Evolutionary conservation across 2,888 invertebrate species (phyloP).

Genomic region (Cantharis lateralis): DNA sequence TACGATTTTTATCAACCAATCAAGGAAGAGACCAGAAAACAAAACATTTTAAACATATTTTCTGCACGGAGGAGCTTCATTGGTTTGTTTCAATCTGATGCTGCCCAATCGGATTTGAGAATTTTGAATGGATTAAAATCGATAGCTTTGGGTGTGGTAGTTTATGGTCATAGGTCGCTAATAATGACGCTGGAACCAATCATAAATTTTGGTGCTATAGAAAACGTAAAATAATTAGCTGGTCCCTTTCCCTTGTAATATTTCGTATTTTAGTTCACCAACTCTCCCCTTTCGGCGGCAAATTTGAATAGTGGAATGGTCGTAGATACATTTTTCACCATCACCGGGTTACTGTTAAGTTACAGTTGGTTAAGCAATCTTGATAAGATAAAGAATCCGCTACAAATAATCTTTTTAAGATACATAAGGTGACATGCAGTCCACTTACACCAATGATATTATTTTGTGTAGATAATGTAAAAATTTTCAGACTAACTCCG

Average conservation of each 20-base stretch:
- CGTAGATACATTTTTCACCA: background rate
- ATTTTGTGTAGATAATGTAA: no score
- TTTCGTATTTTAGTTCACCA: no score
- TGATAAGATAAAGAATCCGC: background rate
- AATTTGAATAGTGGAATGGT: background rate
- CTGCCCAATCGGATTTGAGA: background rate
- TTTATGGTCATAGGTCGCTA: background rate
- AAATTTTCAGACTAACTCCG: slow-evolving; percentile 57
- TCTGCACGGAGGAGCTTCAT: background rate
- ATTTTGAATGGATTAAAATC: background rate
- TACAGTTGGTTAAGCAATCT: background rate
- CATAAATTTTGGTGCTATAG: background rate
- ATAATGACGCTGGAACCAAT: background rate
- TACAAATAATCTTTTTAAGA: background rate
- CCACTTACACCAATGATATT: no score
- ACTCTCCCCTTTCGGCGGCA: background rate
- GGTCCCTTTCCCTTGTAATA: no score
- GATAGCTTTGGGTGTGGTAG: background rate
- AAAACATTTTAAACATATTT: background rate
- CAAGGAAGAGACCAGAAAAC: no score
- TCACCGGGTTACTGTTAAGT: background rate
- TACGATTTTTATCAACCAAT: no score
- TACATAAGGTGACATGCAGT: background rate
- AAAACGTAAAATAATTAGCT: background rate
- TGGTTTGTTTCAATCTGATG: background rate